Conservation (phyloP, 2,113 vertebrate genomes). For the Sterrhoptilus dennistouni region DNA sequence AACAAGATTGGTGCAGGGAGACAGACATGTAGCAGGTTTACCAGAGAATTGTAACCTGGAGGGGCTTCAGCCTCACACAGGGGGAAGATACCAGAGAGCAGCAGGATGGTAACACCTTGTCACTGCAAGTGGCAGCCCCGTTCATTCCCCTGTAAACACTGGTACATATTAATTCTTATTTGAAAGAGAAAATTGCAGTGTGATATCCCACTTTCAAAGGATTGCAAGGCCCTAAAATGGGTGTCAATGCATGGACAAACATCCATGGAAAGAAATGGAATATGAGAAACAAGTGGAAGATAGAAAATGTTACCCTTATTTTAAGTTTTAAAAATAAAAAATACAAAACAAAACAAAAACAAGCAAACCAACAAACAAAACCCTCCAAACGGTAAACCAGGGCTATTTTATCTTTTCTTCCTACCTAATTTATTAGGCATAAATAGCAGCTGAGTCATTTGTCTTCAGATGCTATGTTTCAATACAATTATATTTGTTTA, state of each 20-base stretch:
- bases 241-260: neutral
- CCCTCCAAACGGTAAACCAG: accelerated
- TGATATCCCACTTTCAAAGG: neutral
- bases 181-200: neutral
- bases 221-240: neutral
- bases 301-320: neutral
- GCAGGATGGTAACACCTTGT: neutral
- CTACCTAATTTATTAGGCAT: neutral
- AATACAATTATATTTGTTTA: neutral
- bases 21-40: neutral
- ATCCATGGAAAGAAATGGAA: neutral
- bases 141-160: neutral
- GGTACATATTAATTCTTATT: neutral
- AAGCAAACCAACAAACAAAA: neutral
- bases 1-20: neutral
- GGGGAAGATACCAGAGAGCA: neutral
- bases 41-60: neutral
- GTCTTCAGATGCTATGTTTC: neutral
- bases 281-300: neutral
- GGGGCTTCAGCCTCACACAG: neutral
- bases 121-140: accelerated
- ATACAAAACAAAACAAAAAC: neutral
- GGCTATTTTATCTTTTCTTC: neutral
- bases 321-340: neutral
- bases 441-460: neutral